Base-by-base conservation (phyloP, 2,888 invertebrate genomes). In the Dynastes grantii region DNA sequence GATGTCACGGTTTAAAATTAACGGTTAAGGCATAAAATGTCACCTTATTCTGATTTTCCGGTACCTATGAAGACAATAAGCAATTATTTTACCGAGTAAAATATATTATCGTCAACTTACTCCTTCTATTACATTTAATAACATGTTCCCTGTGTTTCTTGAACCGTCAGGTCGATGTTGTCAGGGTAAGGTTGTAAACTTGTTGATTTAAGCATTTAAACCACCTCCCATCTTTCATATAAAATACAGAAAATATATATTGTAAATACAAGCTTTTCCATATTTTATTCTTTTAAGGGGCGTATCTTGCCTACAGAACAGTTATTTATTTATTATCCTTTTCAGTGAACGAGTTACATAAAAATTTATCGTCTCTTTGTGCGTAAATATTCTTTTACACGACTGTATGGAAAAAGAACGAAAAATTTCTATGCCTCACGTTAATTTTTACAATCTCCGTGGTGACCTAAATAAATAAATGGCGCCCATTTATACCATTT, bases 381-480 rank as follows among this genome's bases (percentile, higher is more conserved):
- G 13, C 55, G 5, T n/a, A 55, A 22, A 55, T 55, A 16, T n/a
- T 55, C 6, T n/a, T n/a, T n/a, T 6, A 22, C 55, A 22, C n/a
- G 55, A n/a, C 55, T 55, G 55, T 55, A 55, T 8, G 11, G 11
- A 11, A 45, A 11, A 45, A 11, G 11, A 45, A 45, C 45, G 9
- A 22, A 55, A 55, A 55, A 55, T 55, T 11, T 55, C 55, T 8
- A 55, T 3, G 61, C 9, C 29, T 61, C 55, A 22, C 37, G 71
- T 55, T 71, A 55, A 70, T 77, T 55, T 63, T 51, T 63, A 63
- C 49, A 71, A 78, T 78, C 71, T 63, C 77, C 49, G 16, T 51
- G 51, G 77, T 78, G 77, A 78, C 77, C 77, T 71, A 63, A 78
- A 78, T 76, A 76, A 76, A 76, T 71, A 78, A 71, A 78, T 71